phyloP scores from a whole-genome alignment of 2,797 vertebrate species.

The Emys orbicularis region DNA sequence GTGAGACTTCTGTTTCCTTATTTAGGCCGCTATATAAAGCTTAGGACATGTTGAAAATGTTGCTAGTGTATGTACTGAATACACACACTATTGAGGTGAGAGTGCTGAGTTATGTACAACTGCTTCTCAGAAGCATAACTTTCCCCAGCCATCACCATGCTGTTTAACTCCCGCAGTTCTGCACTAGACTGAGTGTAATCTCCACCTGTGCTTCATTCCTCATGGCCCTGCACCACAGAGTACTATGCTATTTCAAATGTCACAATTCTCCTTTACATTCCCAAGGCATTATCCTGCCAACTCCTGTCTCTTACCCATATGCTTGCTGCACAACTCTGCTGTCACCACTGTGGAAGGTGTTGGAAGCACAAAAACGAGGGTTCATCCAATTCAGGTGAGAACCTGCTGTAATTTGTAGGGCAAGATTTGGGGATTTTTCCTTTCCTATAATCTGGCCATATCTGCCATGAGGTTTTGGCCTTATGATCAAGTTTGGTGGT shows the following conservation, averaged over 20 bases:
- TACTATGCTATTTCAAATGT: not conserved
- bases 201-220: not conserved
- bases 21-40: not conserved
- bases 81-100: not conserved
- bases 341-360: constrained; percentile 88
- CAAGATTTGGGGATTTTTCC: not conserved
- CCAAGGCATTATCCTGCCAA: constrained; percentile 84
- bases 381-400: constrained; percentile 87
- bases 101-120: not conserved
- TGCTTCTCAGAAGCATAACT: not conserved
- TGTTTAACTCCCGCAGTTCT: not conserved
- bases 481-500: not conserved
- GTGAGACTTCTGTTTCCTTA: not conserved
- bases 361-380: constrained; percentile 84
- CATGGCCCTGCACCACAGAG: too few species aligned
- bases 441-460: not conserved
- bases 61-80: not conserved
- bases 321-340: constrained; percentile 83
- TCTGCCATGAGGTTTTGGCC: not conserved
- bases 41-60: not conserved
- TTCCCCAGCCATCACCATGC: not conserved
- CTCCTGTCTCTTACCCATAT: constrained; percentile 86
- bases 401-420: not conserved
- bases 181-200: not conserved
- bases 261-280: constrained; percentile 26